Conservation (phyloP, 1,140 invertebrate genomes). For the Neuroterus valhalla region DNA sequence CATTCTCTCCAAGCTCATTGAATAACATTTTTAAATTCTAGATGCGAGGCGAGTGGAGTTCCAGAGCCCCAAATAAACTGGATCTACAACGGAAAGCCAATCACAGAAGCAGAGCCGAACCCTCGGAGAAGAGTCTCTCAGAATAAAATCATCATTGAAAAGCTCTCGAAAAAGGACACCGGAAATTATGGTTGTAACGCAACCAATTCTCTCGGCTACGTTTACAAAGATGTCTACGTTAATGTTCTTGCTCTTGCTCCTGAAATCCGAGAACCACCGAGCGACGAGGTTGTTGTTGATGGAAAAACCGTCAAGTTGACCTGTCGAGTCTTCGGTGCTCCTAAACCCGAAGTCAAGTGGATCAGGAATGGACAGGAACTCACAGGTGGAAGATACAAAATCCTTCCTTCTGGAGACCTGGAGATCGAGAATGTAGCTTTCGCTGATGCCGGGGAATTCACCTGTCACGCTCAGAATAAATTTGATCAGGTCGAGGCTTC, state of each 20-base stretch:
- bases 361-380: slow-evolving; percentile 86
- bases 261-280: slow-evolving; percentile 90
- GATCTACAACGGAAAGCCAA: slow-evolving; percentile 96
- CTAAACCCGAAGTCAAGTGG: slow-evolving; percentile 96
- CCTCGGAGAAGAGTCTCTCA: slow-evolving; percentile 80
- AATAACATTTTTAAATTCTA: not conserved
- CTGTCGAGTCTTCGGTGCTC: slow-evolving; percentile 96
- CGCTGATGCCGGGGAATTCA: slow-evolving; percentile 91
- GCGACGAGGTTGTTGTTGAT: slow-evolving; percentile 87
- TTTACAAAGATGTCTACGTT: slow-evolving; percentile 98
- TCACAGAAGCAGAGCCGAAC: slow-evolving; percentile 85
- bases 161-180: slow-evolving; percentile 91
- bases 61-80: slow-evolving; percentile 95
- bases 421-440: slow-evolving; percentile 89
- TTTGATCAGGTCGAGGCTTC: slow-evolving; percentile 87
- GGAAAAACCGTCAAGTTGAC: slow-evolving; percentile 87
- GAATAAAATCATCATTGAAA: slow-evolving; percentile 88
- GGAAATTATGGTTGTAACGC: slow-evolving; percentile 99
- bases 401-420: slow-evolving; percentile 86
- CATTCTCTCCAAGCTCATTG: not conserved
- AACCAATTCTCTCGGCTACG: slow-evolving; percentile 97
- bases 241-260: slow-evolving; percentile 96
- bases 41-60: slow-evolving; percentile 89
- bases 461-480: slow-evolving; percentile 94
- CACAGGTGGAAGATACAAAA: slow-evolving; percentile 88